Base-by-base conservation (phyloP, 2,113 vertebrate species). In the Gavialis gangeticus region DNA sequence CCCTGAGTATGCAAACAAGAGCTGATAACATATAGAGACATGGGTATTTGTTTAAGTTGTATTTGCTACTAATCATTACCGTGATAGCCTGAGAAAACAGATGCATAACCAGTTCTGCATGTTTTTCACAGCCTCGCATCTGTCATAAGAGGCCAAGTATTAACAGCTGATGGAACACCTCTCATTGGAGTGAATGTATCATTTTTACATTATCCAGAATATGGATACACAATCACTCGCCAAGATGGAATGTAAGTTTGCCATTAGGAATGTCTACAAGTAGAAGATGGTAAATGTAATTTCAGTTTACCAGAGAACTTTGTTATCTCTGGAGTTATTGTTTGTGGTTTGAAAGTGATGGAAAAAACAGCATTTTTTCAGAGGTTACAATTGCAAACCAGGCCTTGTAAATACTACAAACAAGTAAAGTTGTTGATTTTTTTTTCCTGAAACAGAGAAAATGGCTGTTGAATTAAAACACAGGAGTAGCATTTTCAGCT, bases 181-280 rank as follows among this genome's bases (percentile, higher is more conserved):
- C 99, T 99, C 93, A 99, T 99, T 85, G 99, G 99, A 96, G 99
- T 99, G 84, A 99, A 99, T n/a, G 99, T 99, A 92, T 99, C 99
- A 6, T 99, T 99, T 92, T 98, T 98, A 80, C 99, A 99, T 97
- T 99, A 99, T 94, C 98, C 98, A 1, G 99, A 99, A 85, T 99
- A 99, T 16, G 99, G 99, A 34, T 99, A 99, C 92, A 99, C 99
- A 77, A 98, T 99, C 97, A 99, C 99, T 22, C 99, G 99, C 89
- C 99, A 99, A 89, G 99, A 99, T 4, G 99, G 99, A 97, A 99
- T 99, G 99, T 99, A 97, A 98, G 99, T 99, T 92, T 75, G 16
- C 75, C 94, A 79, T 81, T 56, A 87, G 86, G 30, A 13, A 6
- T 54, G n/a, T 91, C 3, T 67, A 34, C 85, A 25, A 22, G 56